phyloP scores from a whole-genome alignment of 2,797 vertebrate genomes.

The Typhlichthys subterraneus region DNA sequence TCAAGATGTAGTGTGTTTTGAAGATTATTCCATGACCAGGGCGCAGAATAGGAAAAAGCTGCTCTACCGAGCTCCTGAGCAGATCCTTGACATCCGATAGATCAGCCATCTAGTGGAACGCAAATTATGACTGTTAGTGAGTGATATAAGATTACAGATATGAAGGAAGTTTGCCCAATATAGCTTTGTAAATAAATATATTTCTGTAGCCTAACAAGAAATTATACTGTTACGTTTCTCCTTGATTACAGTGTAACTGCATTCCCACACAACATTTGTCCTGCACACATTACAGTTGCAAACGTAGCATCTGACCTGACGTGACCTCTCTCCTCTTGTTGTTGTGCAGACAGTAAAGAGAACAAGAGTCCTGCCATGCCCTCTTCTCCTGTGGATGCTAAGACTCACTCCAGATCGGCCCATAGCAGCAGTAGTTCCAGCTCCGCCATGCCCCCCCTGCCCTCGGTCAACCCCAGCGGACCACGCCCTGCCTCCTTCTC shows the following conservation, averaged over 20 bases:
- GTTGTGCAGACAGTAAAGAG: conserved; percentile 88
- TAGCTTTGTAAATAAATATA: too few species aligned
- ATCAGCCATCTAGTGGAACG: too few species aligned
- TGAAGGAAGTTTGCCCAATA: too few species aligned
- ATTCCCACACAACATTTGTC: neutral
- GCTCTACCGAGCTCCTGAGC: too few species aligned
- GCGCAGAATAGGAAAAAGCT: too few species aligned
- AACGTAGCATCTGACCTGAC: conserved; percentile 25
- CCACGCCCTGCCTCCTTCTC: conserved; percentile 93
- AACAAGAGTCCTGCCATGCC: conserved; percentile 98
- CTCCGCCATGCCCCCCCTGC: conserved; percentile 93
- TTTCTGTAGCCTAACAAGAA: too few species aligned
- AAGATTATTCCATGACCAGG: too few species aligned
- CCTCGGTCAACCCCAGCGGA: conserved; percentile 90
- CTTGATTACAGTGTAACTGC: neutral
- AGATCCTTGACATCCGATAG: too few species aligned
- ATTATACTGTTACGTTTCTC: neutral
- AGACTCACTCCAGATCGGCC: conserved; percentile 94
- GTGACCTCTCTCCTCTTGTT: neutral
- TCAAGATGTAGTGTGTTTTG: too few species aligned
- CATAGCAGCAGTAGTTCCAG: conserved; percentile 71
- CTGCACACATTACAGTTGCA: conserved; percentile 5
- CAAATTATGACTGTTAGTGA: too few species aligned
- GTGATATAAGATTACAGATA: too few species aligned
- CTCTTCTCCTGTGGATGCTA: conserved; percentile 97